Base-by-base conservation (phyloP, 2,113 vertebrate genomes). In the Syngnathoides biaculeatus region DNA sequence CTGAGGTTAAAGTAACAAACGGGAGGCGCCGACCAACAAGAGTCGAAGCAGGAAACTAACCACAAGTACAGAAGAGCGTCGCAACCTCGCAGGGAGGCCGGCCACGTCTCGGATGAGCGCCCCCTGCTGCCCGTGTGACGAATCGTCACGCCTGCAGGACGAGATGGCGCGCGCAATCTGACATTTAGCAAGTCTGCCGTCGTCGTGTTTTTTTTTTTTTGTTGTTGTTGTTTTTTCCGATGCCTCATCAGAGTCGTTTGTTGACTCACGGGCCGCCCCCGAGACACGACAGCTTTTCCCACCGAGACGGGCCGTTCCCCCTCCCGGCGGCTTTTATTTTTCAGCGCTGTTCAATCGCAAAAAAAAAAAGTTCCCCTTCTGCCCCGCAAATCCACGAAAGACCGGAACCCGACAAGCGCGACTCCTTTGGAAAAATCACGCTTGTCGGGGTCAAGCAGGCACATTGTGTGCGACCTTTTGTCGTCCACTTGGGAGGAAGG, bases 131-230 rank as follows among this genome's bases (percentile, higher is more conserved):
- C 69, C 72, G 80, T 67, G 69, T 75, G 81, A 75, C 72, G 79
- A 76, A 72, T 73, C 43, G 20, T 60, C 64, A 5, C 50, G 8
- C 40, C 62, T 69, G 27, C 8, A 8, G 62, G 69, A 80, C 42
- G 77, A 84, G 73, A 84, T 66, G 81, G 65, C 69, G 15, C 0
- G 9, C 69, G 35, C 64, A 39, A 67, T 60, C 73, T 60, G 71
- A 66, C 0, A 39, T 68, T 53, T 60, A 74, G 68, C 74, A 76
- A 38, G 52, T 69, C 71, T 69, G 72, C 27, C 20, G 77, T 61
- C 20, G 20, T 39, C 7, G 10, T 67, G 74, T 60, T 65, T 50
- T n/a, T n/a, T n/a, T n/a, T n/a, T n/a, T n/a, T n/a, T n/a, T n/a
- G n/a, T n/a, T n/a, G n/a, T n/a, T n/a, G n/a, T n/a, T n/a, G n/a